Base-by-base conservation (phyloP, 2,888 invertebrate genomes). In the Oscheius sp. region DNA sequence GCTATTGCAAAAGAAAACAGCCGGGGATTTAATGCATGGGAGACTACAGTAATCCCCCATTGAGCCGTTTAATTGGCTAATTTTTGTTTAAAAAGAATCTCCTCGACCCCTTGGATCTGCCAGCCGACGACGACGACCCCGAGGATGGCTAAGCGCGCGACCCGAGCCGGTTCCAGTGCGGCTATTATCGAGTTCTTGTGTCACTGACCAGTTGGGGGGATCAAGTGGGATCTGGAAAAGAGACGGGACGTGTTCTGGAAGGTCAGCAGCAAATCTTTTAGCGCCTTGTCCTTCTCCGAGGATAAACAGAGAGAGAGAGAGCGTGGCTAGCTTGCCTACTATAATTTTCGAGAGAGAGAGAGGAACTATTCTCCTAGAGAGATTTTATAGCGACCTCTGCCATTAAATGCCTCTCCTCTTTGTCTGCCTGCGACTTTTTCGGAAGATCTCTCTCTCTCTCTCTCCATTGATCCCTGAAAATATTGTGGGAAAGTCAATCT, bases 131-230 rank as follows among this genome's bases (percentile, higher is more conserved):
- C 45, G 61, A 15, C 61, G 61, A 61, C 61, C 61, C 61, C 61
- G 25, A 12, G 37, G 17, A 34, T 10, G 34, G 17, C 23, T 34
- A 25, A 37, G 37, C 2, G 34, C 57, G 34, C 57, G 57, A 37
- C 57, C 39, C 20, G 57, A 33, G 45, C 61, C 61, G 61, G 61
- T 61, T 61, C 45, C 45, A 61, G 45, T 20, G 42, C 17, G 42
- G 31, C 61, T 39, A 61, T 61, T 61, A 61, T 61, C 61, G 61
- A 61, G 61, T 61, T 61, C 61, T 61, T 61, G 61, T 61, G 61
- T 61, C 42, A 61, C 57, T 57, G 42, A 31, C 42, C 61, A 45
- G 61, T 42, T 45, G 61, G 45, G n/a, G 34, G 58, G 39, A 42
- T 39, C 58, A 45, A 61, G 61, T 45, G 42, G 53, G 55, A 31